Percentiles rank a stretch among this genome's conserved stretches.
Conservation (phyloP, 1,140 invertebrate species). For the Magallana gigas region DNA sequence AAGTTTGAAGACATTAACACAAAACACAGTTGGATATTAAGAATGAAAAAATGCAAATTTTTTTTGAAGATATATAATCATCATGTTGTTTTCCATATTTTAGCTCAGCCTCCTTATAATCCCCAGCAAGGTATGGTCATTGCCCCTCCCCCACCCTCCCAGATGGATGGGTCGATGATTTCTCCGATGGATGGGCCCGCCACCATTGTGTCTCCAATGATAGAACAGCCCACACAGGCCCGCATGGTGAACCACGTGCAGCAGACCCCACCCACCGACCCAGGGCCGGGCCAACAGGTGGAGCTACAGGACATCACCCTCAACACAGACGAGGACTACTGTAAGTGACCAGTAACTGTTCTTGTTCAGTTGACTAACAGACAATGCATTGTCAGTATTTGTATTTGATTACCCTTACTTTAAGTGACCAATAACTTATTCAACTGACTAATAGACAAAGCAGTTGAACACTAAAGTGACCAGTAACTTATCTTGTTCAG, state of each 20-base stretch:
- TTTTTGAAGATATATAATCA: not conserved
- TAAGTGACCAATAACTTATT: no score
- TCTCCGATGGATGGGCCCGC: slow-evolving; percentile 22
- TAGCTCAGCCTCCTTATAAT: slow-evolving; percentile 63
- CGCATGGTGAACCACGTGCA: slow-evolving; percentile 49
- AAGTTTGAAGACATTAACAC: not conserved
- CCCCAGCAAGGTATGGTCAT: slow-evolving; percentile 37
- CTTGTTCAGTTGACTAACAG: not conserved
- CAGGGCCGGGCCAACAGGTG: slow-evolving; percentile 79
- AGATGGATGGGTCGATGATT: slow-evolving; percentile 22
- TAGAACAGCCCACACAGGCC: slow-evolving; percentile 34
- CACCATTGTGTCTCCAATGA: slow-evolving; percentile 35
- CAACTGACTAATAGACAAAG: no score
- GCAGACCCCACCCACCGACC: slow-evolving; percentile 70
- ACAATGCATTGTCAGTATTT: no score
- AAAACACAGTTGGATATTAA: not conserved
- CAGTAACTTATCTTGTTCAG: no score
- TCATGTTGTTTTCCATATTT: not conserved
- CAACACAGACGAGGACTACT: slow-evolving; percentile 81
- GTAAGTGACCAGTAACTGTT: slow-evolving; percentile 60
- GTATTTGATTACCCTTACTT: no score
- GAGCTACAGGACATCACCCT: slow-evolving; percentile 84
- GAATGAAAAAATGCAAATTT: not conserved
- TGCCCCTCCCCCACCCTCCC: not conserved
- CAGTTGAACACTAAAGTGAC: no score